Conservation (phyloP, 2,113 vertebrate genomes). For the Peromyscus maniculatus region DNA sequence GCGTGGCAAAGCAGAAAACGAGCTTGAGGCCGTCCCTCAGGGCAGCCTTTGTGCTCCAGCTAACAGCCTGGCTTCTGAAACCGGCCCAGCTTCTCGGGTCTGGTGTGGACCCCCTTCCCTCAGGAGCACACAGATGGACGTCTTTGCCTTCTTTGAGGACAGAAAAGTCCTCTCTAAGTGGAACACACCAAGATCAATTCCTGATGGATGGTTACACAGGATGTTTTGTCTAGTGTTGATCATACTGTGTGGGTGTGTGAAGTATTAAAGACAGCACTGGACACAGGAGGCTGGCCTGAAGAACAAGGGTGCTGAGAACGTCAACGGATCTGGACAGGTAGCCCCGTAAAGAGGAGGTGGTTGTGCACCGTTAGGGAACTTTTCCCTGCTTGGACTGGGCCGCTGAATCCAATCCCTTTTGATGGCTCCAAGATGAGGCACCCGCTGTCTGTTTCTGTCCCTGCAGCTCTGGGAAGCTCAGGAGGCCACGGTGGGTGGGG, state of each 20-base stretch:
- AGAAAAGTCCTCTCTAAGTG: not conserved
- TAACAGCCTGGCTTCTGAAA: accelerated
- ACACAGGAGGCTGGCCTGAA: not conserved
- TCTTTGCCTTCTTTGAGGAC: not conserved
- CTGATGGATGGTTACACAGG: not conserved
- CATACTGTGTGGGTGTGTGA: accelerated
- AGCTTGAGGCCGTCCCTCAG: accelerated
- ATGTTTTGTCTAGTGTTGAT: accelerated
- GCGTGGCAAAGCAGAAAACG: not conserved
- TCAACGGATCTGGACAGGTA: not conserved
- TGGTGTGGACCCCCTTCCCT: not conserved
- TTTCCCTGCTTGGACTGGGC: not conserved
- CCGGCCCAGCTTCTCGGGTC: not conserved
- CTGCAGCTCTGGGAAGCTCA: not conserved
- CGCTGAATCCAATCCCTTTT: too few species aligned
- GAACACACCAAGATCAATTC: not conserved
- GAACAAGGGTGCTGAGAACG: too few species aligned
- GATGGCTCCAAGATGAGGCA: not conserved
- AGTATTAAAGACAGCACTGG: not conserved
- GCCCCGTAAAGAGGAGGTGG: not conserved
- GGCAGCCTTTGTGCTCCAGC: not conserved
- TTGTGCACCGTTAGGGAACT: not conserved
- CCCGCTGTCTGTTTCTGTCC: not conserved
- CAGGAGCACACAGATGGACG: accelerated
- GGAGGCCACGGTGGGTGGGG: accelerated